A percentile compares a stretch with the other conserved stretches of the same genome.
phyloP scores from a whole-genome alignment of 2,888 invertebrate species.

The Drosophila neonasuta region DNA sequence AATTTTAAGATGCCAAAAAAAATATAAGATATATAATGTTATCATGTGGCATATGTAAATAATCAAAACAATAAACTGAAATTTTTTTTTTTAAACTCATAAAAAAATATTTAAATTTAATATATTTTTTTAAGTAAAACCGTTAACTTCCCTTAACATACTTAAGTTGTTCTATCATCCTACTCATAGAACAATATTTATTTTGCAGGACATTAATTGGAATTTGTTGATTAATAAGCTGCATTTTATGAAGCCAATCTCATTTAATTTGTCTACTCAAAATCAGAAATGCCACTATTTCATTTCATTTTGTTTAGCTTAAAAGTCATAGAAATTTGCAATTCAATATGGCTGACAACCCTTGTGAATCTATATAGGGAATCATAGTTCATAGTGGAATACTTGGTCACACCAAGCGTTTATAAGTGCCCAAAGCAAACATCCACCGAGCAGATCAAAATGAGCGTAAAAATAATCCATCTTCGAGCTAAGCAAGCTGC shows the following conservation, averaged over 20 bases:
- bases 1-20: no score
- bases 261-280: slow-evolving; percentile 39
- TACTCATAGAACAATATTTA: not conserved
- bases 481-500: slow-evolving; percentile 74
- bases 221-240: slow-evolving; percentile 13
- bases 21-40: no score
- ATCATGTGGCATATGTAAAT: no score
- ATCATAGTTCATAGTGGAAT: slow-evolving; percentile 15
- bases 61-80: no score
- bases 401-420: slow-evolving; percentile 79
- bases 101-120: no score
- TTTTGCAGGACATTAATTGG: not conserved
- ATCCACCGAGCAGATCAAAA: slow-evolving; percentile 81
- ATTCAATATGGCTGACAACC: slow-evolving; percentile 66
- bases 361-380: slow-evolving; percentile 9
- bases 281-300: slow-evolving; percentile 30
- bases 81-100: no score
- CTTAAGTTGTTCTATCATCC: no score
- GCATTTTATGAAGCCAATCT: slow-evolving; percentile 35
- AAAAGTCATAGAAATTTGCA: slow-evolving; percentile 26
- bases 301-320: slow-evolving; percentile 15
- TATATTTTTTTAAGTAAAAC: no score
- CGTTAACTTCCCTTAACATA: no score
- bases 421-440: slow-evolving; percentile 79
- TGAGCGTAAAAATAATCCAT: slow-evolving; percentile 77